These are phyloP conservation scores for Petrolisthes manimaculis DNA, from an alignment of 2,888 invertebrate genomes.

Conservation along the genomic window DNA sequence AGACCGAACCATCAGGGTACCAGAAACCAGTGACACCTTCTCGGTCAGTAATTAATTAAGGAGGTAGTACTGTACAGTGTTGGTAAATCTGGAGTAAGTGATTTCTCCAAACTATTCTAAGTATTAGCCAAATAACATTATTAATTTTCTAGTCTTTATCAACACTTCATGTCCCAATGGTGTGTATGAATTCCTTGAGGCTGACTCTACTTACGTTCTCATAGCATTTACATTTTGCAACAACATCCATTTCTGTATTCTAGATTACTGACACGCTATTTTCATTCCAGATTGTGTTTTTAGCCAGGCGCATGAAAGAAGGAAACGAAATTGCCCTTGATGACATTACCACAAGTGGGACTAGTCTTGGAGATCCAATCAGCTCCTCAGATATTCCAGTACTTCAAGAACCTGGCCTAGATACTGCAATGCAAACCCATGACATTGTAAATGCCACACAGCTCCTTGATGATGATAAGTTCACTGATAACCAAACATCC, in stretches of 20 bases:
- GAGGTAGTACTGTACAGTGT: too few relatives aligned
- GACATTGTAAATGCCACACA: too few relatives aligned
- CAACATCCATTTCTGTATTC: neutral
- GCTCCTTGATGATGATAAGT: neutral
- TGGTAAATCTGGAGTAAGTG: too few relatives aligned
- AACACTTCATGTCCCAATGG: too few relatives aligned
- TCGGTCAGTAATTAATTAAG: constrained; percentile 3
- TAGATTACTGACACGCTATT: neutral
- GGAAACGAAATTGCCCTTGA: constrained; percentile 48
- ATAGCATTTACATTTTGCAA: neutral
- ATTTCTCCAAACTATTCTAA: too few relatives aligned
- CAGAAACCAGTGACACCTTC: constrained; percentile 6
- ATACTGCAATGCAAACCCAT: neutral
- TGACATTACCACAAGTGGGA: constrained; percentile 31
- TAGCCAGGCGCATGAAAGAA: constrained; percentile 2
- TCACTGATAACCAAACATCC: neutral
- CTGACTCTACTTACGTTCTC: too few relatives aligned
- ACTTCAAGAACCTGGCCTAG: neutral
- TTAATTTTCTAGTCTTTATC: too few relatives aligned
- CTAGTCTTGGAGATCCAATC: neutral
- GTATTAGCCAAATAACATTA: too few relatives aligned
- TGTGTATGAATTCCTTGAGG: too few relatives aligned
- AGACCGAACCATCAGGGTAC: constrained; percentile 14
- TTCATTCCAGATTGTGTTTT: constrained; percentile 16
- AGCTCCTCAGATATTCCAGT: neutral